Base-by-base conservation (phyloP, 2,113 vertebrate genomes). In the Caranx melampygus region DNA sequence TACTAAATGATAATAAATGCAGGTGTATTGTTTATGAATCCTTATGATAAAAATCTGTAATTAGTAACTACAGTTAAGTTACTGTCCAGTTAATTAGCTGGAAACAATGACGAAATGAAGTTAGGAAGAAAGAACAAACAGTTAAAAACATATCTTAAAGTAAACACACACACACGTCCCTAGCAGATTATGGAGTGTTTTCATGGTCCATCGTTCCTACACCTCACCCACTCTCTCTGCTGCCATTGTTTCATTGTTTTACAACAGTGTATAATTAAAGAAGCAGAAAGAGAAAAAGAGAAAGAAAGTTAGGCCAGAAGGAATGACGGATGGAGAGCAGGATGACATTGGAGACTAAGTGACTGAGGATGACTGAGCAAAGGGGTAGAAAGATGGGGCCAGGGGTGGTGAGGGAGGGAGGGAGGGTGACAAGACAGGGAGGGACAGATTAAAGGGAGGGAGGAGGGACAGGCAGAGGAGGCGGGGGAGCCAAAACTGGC, bases 401-500 rank as follows among this genome's bases (percentile, higher is more conserved):
- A 15, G 1, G 54, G 72, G 79, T 61, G 71, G 44, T 47, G 60
- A 60, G 47, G 44, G 72, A 66, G 81, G 65, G 47, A 75, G 44
- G 79, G 78, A 80, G 78, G 87, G 89, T 82, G 88, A 86, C 85
- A 81, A 86, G 65, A 82, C 47, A 57, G 79, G 69, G 84, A 79
- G 75, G 83, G 87, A 64, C 80, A 86, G 83, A 90, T 84, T 86
- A 86, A 86, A 90, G 85, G 86, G 40, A 88, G 72, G 87, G 87
- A 84, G 88, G 89, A 91, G 89, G 79, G 71, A 88, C 78, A 76
- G 66, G 52, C 64, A 78, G 75, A 86, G 80, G 83, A 84, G 87
- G 90, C 87, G 89, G 91, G 89, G 88, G 92, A 94, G 93, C 79
- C 85, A 89, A 93, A 93, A 90, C 91, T 93, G 92, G 92, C 93